Conservation (phyloP, 1,140 invertebrate genomes). For the Elymnias hypermnestra region DNA sequence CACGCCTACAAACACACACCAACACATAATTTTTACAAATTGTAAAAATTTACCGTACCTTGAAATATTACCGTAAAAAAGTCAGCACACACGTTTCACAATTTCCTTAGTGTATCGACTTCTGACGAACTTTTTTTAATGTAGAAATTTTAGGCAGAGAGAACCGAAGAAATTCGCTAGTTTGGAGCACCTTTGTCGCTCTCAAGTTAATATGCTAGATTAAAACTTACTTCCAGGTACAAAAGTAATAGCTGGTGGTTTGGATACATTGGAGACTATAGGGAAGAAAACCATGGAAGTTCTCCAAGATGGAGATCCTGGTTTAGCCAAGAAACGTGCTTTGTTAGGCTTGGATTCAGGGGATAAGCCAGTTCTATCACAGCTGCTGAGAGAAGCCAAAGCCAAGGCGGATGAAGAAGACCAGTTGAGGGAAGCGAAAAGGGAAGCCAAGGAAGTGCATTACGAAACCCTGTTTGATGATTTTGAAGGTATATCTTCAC, state of each 20-base stretch:
- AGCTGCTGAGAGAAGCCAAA: constrained; percentile 89
- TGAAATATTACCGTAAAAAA: too few species aligned
- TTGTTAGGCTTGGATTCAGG: constrained; percentile 81
- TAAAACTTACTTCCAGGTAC: too few species aligned
- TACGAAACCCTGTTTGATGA: constrained; percentile 93
- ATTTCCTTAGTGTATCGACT: too few species aligned
- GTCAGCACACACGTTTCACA: too few species aligned
- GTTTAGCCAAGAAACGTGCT: constrained; percentile 88
- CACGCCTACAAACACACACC: too few species aligned
- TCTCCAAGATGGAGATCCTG: constrained; percentile 92
- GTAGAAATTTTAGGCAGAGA: too few species aligned
- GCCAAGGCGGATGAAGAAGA: constrained; percentile 85
- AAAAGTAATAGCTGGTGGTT: constrained; percentile 87
- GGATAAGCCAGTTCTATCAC: constrained; percentile 75
- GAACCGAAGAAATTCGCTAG: too few species aligned
- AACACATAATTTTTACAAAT: too few species aligned
- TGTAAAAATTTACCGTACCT: too few species aligned
- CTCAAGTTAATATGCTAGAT: too few species aligned
- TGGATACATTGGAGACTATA: constrained; percentile 93
- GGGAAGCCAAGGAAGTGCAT: constrained; percentile 81
- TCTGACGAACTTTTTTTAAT: too few species aligned
- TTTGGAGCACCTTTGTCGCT: too few species aligned
- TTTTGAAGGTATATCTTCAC: constrained; percentile 87
- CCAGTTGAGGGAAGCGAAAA: constrained; percentile 77
- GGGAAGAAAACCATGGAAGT: constrained; percentile 96